Conservation (phyloP, 2,888 invertebrate species). For the Aphodius granarius region DNA sequence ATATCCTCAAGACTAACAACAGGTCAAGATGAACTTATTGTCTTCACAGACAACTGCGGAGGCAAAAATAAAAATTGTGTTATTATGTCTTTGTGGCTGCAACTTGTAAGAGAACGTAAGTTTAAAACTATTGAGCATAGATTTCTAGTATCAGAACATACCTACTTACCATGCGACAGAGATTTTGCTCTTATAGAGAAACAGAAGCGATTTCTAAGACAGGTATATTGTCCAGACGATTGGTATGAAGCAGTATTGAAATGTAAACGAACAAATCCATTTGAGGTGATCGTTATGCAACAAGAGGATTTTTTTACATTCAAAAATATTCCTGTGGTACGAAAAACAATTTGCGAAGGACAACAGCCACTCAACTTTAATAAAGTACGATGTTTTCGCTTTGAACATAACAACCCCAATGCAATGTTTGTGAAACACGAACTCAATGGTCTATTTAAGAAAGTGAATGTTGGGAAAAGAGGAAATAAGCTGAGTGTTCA, state of each 20-base stretch:
- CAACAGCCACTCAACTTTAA: not conserved
- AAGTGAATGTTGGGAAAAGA: not conserved
- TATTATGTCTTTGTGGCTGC: not conserved
- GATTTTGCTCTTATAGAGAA: slow-evolving; percentile 17
- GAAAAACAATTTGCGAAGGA: not conserved
- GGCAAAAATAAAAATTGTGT: slow-evolving; percentile 16
- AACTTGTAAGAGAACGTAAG: not conserved
- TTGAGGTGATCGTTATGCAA: not conserved
- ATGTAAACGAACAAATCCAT: not conserved
- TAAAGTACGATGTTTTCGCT: no score
- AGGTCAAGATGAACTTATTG: not conserved
- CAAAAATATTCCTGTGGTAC: not conserved
- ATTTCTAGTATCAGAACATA: slow-evolving; percentile 14
- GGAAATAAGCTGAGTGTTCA: not conserved
- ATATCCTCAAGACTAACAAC: not conserved
- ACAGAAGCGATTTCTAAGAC: not conserved
- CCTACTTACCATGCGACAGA: slow-evolving; percentile 7
- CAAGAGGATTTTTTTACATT: not conserved
- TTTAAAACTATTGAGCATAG: slow-evolving; percentile 14
- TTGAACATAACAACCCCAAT: no score
- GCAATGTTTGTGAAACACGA: not conserved
- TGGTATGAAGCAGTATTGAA: not conserved
- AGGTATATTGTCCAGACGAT: not conserved
- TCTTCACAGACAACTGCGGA: not conserved
- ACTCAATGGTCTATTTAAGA: not conserved